Conservation (phyloP, 2,888 invertebrate genomes). For the Sympetrum striolatum region DNA sequence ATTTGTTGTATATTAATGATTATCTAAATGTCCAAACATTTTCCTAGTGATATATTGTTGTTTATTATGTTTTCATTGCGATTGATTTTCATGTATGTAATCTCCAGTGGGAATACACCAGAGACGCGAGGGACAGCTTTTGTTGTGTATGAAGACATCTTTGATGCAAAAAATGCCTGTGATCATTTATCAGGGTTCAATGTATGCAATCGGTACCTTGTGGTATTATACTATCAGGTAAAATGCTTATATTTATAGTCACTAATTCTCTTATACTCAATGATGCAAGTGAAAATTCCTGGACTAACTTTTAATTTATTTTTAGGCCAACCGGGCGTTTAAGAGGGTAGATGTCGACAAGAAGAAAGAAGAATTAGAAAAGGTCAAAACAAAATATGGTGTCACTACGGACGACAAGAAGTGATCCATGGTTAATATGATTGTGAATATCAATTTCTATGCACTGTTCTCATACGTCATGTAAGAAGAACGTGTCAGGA, state of each 20-base stretch:
- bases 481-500: no score
- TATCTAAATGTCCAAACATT: not conserved
- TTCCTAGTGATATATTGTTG: not conserved
- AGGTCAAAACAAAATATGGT: constrained; percentile 94
- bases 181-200: constrained; percentile 99
- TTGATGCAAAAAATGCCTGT: constrained; percentile 99
- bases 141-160: constrained; percentile 99
- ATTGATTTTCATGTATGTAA: not conserved
- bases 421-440: not conserved
- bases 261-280: not conserved
- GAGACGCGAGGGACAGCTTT: constrained; percentile 99
- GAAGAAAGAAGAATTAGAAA: constrained; percentile 94
- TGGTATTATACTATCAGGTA: constrained; percentile 96
- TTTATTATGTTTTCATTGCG: not conserved
- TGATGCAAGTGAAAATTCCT: not conserved
- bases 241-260: constrained; percentile 25
- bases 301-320: not conserved
- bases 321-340: constrained; percentile 85
- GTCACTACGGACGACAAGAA: constrained; percentile 57
- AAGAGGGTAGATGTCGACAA: constrained; percentile 95
- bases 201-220: constrained; percentile 97
- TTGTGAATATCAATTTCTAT: not conserved
- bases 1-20: constrained; percentile 50
- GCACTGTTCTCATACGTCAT: no score
- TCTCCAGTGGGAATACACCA: constrained; percentile 90